These are phyloP conservation scores for Stigmatopora nigra DNA, from an alignment of 2,113 vertebrate species.

Conservation along the genomic window DNA sequence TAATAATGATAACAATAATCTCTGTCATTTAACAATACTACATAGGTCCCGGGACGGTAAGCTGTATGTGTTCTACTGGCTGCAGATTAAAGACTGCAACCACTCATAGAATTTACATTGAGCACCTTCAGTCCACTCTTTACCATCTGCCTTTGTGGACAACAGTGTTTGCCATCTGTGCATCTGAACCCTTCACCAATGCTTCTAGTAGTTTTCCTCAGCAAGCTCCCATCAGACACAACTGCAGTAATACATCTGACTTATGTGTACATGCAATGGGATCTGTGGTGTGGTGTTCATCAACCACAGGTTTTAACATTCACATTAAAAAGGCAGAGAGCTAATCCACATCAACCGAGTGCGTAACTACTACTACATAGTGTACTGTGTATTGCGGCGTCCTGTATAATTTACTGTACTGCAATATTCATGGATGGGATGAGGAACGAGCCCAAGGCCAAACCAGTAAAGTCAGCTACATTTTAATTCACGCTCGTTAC, in stretches of 20 bases:
- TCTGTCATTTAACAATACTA: constrained; percentile 1
- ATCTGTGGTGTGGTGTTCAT: neutral
- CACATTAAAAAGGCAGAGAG: neutral
- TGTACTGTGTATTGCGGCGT: neutral
- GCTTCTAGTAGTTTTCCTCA: neutral
- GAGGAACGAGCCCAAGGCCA: too few species aligned
- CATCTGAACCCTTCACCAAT: neutral
- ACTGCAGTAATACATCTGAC: neutral
- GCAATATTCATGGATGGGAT: neutral
- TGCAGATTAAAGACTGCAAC: neutral
- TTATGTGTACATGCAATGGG: neutral
- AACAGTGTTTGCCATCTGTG: neutral
- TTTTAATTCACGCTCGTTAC: too few species aligned
- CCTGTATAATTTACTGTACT: neutral
- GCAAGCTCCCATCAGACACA: neutral
- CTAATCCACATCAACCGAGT: neutral
- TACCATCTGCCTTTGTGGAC: constrained; percentile 3
- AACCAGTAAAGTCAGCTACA: too few species aligned
- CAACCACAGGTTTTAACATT: neutral
- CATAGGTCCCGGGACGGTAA: neutral
- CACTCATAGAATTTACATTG: neutral
- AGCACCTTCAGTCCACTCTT: neutral
- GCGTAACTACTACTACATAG: neutral
- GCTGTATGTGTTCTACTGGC: neutral
- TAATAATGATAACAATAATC: constrained; percentile 1